These are phyloP conservation scores for Coregonus clupeaformis DNA, from an alignment of 2,113 vertebrate species.

Conservation along the genomic window DNA sequence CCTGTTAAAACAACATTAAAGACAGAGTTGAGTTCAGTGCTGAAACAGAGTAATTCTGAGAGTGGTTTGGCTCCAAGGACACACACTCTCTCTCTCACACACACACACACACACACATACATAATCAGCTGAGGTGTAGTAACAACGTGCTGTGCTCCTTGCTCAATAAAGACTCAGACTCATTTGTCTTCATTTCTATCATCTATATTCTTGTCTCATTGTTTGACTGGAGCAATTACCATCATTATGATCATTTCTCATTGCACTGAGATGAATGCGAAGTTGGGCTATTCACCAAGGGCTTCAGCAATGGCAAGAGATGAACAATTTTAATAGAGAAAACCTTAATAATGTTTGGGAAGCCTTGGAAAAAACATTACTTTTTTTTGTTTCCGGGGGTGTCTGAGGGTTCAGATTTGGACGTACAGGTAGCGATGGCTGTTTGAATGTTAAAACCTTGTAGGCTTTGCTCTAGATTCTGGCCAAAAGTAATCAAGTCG, in stretches of 20 bases:
- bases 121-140: too few relatives aligned
- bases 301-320: neutral
- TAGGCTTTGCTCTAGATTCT: too few relatives aligned
- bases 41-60: neutral
- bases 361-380: neutral
- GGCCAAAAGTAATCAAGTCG: too few relatives aligned
- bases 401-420: neutral
- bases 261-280: constrained; percentile 21
- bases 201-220: constrained; percentile 35
- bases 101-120: too few relatives aligned
- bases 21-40: neutral
- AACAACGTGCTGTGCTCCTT: neutral
- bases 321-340: neutral
- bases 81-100: neutral
- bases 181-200: constrained; percentile 30
- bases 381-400: neutral
- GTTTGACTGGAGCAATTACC: constrained; percentile 24
- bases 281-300: neutral
- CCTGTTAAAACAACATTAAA: neutral
- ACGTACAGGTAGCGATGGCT: neutral
- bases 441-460: too few relatives aligned
- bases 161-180: constrained; percentile 21
- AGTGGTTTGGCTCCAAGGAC: neutral
- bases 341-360: neutral
- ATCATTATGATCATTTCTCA: constrained; percentile 26